Conservation (phyloP, 1,140 invertebrate genomes). For the Penaeus indicus region DNA sequence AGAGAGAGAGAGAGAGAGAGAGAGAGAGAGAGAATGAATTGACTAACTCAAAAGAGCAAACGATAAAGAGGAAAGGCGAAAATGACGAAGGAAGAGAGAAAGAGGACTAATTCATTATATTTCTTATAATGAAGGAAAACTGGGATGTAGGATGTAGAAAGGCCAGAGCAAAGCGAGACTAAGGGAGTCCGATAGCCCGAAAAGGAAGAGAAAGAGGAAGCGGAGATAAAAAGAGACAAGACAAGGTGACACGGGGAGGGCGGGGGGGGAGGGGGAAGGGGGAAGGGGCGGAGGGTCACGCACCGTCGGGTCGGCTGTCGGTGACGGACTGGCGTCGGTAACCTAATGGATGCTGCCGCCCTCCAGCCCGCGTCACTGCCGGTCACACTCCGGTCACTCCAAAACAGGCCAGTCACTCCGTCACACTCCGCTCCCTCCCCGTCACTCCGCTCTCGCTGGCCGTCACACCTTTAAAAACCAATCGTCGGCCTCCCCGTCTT, state of each 20-base stretch:
- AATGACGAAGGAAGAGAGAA: not conserved
- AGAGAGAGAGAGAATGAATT: too few relatives aligned
- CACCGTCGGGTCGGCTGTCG: constrained; percentile 52
- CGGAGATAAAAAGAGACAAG: not conserved
- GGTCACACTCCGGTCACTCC: not conserved
- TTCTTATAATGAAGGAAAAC: not conserved
- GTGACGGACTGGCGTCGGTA: constrained; percentile 59
- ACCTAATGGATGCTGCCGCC: constrained; percentile 52
- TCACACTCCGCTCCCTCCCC: too few relatives aligned
- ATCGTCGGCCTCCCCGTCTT: not conserved
- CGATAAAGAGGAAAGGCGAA: not conserved
- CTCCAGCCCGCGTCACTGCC: not conserved
- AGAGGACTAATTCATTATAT: not conserved
- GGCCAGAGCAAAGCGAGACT: constrained; percentile 11
- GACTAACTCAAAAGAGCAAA: not conserved
- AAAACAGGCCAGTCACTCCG: too few relatives aligned
- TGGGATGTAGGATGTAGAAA: not conserved
- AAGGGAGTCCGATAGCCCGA: not conserved
- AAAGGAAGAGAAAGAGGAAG: constrained; percentile 17
- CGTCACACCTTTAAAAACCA: not conserved
- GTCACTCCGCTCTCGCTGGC: not conserved
- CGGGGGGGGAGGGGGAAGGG: not conserved
- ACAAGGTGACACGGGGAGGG: constrained; percentile 3
- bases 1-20: not conserved
- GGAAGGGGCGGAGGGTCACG: constrained; percentile 40